Base-by-base conservation (phyloP, 2,113 vertebrate species). In the Rhineura floridana region DNA sequence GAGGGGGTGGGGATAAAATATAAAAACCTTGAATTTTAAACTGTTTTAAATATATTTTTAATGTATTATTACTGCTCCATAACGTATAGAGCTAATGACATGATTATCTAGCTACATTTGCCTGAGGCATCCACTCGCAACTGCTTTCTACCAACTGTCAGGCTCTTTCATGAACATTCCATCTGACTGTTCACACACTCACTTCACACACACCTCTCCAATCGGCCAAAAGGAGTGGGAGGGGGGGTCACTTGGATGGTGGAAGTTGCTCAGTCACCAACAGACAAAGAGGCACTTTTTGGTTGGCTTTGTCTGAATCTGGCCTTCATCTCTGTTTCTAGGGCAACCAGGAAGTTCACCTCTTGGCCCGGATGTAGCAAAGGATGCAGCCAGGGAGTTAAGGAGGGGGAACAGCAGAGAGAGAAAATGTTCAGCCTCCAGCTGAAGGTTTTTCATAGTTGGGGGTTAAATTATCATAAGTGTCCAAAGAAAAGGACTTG, bases 291-390 rank as follows among this genome's bases (percentile, higher is more conserved):
- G 84, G 85, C 87, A 81, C 83, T 91, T 90, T 89, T 92, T 77
- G 90, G 90, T 91, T 87, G 84, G 89, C 88, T 90, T 1, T 0
- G 88, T 87, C 87, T 90, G 92, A 94, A 85, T 33, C 13, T 80
- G 92, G 90, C 92, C 93, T 92, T 93, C 95, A 85, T 90, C 86
- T 46, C 73, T 50, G 93, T 94, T 95, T 93, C 92, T 93, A 90
- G 87, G 89, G 91, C 88, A 95, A 89, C 91, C 2, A 72, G 91
- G 89, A 91, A 76, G 90, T 91, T 92, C 89, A 83, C 0, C 7
- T 50, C 83, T 88, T 81, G 88, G 83, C 93, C 88, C 1, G 76
- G 90, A 90, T 67, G 75, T 87, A 90, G 86, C 87, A 81, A 72
- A 44, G 1, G 23, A 92, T 84, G 89, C 87, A 86, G 85, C 72